Base-by-base conservation (phyloP, 2,797 vertebrate species). In the Spizella passerina region DNA sequence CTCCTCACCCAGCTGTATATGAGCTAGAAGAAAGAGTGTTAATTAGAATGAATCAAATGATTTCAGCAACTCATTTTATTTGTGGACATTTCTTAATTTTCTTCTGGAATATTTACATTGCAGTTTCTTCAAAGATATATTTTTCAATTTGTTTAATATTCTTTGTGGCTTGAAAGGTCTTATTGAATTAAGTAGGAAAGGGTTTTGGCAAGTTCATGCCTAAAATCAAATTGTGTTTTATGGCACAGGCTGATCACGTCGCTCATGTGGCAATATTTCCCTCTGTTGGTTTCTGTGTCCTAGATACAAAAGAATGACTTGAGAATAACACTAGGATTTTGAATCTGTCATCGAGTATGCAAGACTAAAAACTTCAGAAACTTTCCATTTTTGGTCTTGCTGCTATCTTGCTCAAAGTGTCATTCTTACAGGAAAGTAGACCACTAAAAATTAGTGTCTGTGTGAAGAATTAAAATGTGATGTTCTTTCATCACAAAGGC, bases 381-480 rank as follows among this genome's bases (percentile, higher is more conserved):
- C 66, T 94, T 88, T 60, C 56, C 12, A 32, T 27, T 90, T 92
- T 82, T 75, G 27, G 57, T 80, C 52, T 82, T 60, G 14, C 29
- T 75, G 43, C 50, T 60, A 9, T 64, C 41, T 71, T 68, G 18
- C 32, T 91, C 57, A 57, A 81, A 89, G 26, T 47, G 36, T n/a
- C 32, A 38, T 83, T 93, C 30, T 60, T 68, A 71, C 12, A 77
- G 59, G 52, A 92, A 95, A 95, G 52, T 14, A 90, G 78, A 92
- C 63, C 34, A 73, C 60, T 86, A 85, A 88, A 93, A 93, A 92
- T 94, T 93, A 96, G 64, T 90, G 73, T 86, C 88, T 95, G 56
- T 46, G 34, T 93, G 68, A 76, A 86, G 93, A 93, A 95, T 88
- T 93, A 92, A 90, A 94, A 94, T 88, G 78, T 85, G 75, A 92